These are phyloP conservation scores for Sitta carolinensis DNA, from an alignment of 2,797 vertebrate species.

Conservation along the genomic window DNA sequence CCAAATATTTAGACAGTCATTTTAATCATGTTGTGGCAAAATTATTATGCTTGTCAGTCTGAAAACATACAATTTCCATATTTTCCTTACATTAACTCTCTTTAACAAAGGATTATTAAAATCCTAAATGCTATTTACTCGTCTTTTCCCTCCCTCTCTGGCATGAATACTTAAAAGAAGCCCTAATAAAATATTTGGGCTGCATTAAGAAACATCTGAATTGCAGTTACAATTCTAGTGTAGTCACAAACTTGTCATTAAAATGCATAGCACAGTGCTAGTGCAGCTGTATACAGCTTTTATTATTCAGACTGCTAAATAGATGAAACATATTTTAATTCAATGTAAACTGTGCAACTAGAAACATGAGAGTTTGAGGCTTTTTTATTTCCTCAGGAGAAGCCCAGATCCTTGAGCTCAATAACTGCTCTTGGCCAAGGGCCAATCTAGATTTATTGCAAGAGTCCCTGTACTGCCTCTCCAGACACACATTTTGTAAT, in stretches of 20 bases:
- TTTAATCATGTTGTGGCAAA: constrained; percentile 77
- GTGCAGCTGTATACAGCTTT: constrained; percentile 78
- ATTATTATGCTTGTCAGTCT: constrained; percentile 72
- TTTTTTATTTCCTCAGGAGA: constrained; percentile 59
- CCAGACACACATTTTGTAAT: constrained; percentile 37
- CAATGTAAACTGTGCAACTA: constrained; percentile 69
- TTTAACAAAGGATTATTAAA: constrained; percentile 78
- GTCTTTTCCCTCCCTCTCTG: constrained; percentile 56
- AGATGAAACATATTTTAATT: constrained; percentile 77
- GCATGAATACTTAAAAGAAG: constrained; percentile 58
- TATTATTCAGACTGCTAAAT: constrained; percentile 77
- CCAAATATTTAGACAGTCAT: constrained; percentile 80
- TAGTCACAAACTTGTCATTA: constrained; percentile 77
- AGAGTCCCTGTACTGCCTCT: constrained; percentile 10
- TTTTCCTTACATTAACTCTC: constrained; percentile 70
- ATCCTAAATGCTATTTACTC: constrained; percentile 77
- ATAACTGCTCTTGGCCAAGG: constrained; percentile 67
- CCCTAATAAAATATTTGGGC: constrained; percentile 68
- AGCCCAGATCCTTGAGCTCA: constrained; percentile 54
- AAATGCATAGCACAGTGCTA: constrained; percentile 73
- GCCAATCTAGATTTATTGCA: constrained; percentile 64
- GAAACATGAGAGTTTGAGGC: constrained; percentile 38
- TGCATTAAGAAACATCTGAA: constrained; percentile 76
- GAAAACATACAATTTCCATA: constrained; percentile 78
- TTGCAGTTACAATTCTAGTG: constrained; percentile 71